Conservation (phyloP, 2,888 invertebrate species). For the Lysandra coridon region DNA sequence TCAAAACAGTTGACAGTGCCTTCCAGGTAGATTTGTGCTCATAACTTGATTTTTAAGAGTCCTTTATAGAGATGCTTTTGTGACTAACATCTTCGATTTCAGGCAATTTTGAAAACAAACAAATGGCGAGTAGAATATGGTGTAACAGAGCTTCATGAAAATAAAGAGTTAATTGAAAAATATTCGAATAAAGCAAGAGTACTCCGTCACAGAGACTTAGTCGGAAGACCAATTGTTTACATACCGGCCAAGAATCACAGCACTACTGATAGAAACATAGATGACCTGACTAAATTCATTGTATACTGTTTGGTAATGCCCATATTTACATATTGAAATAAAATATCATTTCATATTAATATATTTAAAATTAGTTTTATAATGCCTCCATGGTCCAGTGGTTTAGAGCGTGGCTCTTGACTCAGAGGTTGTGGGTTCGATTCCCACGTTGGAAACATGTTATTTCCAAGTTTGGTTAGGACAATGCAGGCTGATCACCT, state of each 20-base stretch:
- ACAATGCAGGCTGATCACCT: no score
- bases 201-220: constrained; percentile 85
- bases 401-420: no score
- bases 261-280: constrained; percentile 85
- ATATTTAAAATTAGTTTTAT: no score
- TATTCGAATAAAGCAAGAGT: constrained; percentile 85
- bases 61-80: background rate
- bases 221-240: constrained; percentile 88
- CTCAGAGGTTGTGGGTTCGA: no score
- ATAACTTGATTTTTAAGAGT: background rate
- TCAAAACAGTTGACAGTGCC: constrained; percentile 86
- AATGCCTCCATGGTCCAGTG: no score
- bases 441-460: no score
- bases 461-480: no score
- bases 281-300: constrained; percentile 89
- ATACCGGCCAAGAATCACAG: constrained; percentile 89
- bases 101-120: constrained; percentile 89
- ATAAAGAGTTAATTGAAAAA: constrained; percentile 77
- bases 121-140: constrained; percentile 89
- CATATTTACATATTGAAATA: background rate
- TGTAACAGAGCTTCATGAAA: constrained; percentile 79
- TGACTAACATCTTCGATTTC: constrained; percentile 43
- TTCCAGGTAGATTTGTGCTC: constrained; percentile 81
- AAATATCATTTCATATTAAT: background rate
- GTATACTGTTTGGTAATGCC: constrained; percentile 84